These are phyloP conservation scores for Colossoma macropomum DNA, from an alignment of 2,113 vertebrate genomes.

Conservation along the genomic window DNA sequence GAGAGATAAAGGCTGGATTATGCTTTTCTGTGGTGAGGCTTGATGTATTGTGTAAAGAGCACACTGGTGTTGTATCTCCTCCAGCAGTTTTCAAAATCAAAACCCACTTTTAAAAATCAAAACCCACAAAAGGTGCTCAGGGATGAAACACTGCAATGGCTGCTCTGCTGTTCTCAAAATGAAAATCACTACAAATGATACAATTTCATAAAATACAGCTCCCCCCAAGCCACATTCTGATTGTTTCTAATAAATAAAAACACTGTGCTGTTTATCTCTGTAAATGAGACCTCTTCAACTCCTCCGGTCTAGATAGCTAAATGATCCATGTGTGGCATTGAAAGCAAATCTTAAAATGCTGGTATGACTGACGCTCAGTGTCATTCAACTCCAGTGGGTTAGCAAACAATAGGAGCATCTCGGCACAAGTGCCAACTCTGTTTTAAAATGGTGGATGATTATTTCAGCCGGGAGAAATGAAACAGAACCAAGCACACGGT, in stretches of 20 bases:
- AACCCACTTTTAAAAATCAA: background rate
- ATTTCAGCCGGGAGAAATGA: slow-evolving; percentile 53
- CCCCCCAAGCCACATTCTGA: background rate
- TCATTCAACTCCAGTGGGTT: background rate
- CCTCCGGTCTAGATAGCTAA: background rate
- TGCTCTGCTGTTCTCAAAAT: background rate
- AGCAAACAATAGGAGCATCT: slow-evolving; percentile 17
- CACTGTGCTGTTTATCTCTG: background rate
- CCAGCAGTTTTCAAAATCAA: background rate
- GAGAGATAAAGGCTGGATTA: slow-evolving; percentile 25
- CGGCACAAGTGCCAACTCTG: slow-evolving; percentile 33
- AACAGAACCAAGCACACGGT: slow-evolving; percentile 48
- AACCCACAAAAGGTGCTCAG: background rate
- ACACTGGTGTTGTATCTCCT: slow-evolving; percentile 3
- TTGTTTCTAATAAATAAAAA: background rate
- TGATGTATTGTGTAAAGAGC: background rate
- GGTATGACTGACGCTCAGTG: background rate
- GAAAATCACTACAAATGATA: slow-evolving; percentile 9
- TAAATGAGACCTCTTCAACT: background rate
- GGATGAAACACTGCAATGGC: background rate
- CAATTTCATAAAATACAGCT: background rate
- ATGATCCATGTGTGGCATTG: background rate
- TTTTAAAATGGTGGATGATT: slow-evolving; percentile 50
- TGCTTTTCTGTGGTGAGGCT: background rate
- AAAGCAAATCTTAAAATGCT: background rate